These are phyloP conservation scores for Anthopleura sola DNA, from an alignment of 64 coral and sea anemone genomes.

Conservation along the genomic window DNA sequence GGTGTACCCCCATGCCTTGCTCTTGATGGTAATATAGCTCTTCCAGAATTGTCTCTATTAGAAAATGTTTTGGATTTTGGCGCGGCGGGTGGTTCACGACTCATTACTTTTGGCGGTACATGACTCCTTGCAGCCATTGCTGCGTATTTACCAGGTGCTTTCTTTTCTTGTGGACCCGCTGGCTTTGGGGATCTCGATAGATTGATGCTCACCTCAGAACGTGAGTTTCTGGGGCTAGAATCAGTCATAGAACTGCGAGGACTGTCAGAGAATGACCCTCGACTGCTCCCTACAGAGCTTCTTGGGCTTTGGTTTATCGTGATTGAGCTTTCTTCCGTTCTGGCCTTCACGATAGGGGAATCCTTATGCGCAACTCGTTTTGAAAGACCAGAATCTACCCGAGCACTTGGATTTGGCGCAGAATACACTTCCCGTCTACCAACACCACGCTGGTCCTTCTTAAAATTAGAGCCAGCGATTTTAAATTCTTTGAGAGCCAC, in stretches of 20 bases:
- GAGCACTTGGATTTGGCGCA: not conserved
- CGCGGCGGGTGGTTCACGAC: constrained; percentile 1
- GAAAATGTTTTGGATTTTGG: constrained; percentile 30
- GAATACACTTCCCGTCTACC: not conserved
- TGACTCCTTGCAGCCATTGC: constrained; percentile 1
- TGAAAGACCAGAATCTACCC: not conserved
- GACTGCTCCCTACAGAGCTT: constrained; percentile 16
- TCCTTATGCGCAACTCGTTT: constrained; percentile 3
- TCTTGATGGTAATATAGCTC: constrained; percentile 66
- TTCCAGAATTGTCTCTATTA: constrained; percentile 11
- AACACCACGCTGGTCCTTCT: constrained; percentile 34
- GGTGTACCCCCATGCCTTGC: constrained; percentile 7
- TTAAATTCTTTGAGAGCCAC: constrained; percentile 68
- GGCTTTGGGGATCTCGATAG: constrained; percentile 2
- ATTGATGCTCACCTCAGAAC: constrained; percentile 13
- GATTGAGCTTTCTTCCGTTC: constrained; percentile 29
- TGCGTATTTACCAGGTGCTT: constrained; percentile 8
- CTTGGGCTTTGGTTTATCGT: constrained; percentile 32
- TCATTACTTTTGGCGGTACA: constrained; percentile 37
- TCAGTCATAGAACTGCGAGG: constrained; percentile 21
- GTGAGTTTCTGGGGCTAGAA: constrained; percentile 18
- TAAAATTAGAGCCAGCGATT: not conserved
- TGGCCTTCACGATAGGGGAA: constrained; percentile 12
- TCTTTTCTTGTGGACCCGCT: not conserved
- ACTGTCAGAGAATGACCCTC: not conserved